Base-by-base conservation (phyloP, 2,113 vertebrate genomes). In the Tychaedon coryphoeus region DNA sequence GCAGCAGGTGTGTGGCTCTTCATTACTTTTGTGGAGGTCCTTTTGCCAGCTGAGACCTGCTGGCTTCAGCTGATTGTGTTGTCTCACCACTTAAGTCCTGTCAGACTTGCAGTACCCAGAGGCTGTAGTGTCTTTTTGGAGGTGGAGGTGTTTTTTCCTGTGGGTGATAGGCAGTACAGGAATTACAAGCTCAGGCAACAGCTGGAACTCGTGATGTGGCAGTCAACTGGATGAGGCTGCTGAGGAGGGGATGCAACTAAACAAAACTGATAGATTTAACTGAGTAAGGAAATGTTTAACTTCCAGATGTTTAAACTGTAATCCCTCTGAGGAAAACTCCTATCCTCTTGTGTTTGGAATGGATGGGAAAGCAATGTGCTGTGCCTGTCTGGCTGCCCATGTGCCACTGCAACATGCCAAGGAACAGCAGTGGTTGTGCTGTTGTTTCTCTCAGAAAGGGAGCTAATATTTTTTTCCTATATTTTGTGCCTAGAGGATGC, bases 261-360 rank as follows among this genome's bases (percentile, higher is more conserved):
- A 87, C 94, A 92, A 45, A 91, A 51, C 56, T 14, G 65, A 51
- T 80, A 69, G 78, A 78, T 88, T 76, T 69, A 87, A 83, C 66
- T 69, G 80, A 90, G 29, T 88, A 81, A 92, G 69, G 90, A 88
- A 76, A 85, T 93, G 77, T 94, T 96, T 95, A 92, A 90, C 64
- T 88, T 74, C 45, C 65, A 95, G 77, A 80, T 90, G 73, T 72
- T 93, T 86, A 89, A 80, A 79, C 47, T 48, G 47, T 80, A 61
- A 88, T 91, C 47, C 53, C 33, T 78, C 53, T 82, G 70, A 58
- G 2, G 33, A 93, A 91, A 89, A 62, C 64, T 60, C 50, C 76
- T 77, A 66, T 50, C 64, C 56, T 80, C 47, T 38, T 0, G 0
- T 73, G n/a, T 70, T 91, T 89, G 58, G 51, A 58, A 54, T 0